phyloP scores from a whole-genome alignment of 37 sponge, comb jelly and placozoan species.

The Oscarella lobularis region DNA sequence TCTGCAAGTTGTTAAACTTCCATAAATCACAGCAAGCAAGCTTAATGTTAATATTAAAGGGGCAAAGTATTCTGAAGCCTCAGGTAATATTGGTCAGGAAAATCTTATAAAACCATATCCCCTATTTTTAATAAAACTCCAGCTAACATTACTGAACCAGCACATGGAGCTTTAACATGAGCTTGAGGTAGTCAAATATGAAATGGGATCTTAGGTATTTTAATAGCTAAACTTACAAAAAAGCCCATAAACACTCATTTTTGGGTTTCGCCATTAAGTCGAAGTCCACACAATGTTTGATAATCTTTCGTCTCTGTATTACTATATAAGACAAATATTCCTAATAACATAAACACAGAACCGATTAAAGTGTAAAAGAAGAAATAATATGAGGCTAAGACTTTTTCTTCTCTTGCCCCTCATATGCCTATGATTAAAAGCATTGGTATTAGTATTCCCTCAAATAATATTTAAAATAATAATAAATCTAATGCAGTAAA shows the following conservation, averaged over 20 bases:
- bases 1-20: conserved; percentile 47
- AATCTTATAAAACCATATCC: conserved; percentile 64
- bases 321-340: conserved; percentile 40
- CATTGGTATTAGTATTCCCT: conserved; percentile 67
- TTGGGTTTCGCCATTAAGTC: conserved; percentile 18
- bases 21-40: conserved; percentile 53
- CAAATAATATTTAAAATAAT: conserved; percentile 24
- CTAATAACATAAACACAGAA: conserved; percentile 70
- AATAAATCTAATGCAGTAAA: background rate
- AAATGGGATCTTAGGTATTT: conserved; percentile 74
- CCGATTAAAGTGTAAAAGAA: conserved; percentile 81
- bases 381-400: conserved; percentile 64
- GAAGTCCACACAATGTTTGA: conserved; percentile 45
- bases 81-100: conserved; percentile 56
- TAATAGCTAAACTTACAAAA: conserved; percentile 62
- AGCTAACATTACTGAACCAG: conserved; percentile 67
- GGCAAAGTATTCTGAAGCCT: conserved; percentile 49
- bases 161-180: conserved; percentile 66
- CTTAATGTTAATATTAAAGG: conserved; percentile 52
- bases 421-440: conserved; percentile 70
- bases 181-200: conserved; percentile 75
- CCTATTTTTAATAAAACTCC: conserved; percentile 69
- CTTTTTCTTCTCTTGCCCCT: conserved; percentile 59
- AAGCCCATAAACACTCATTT: conserved; percentile 54
- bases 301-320: conserved; percentile 50